phyloP scores from a whole-genome alignment of 2,797 vertebrate species.

The Delichon dasypus region DNA sequence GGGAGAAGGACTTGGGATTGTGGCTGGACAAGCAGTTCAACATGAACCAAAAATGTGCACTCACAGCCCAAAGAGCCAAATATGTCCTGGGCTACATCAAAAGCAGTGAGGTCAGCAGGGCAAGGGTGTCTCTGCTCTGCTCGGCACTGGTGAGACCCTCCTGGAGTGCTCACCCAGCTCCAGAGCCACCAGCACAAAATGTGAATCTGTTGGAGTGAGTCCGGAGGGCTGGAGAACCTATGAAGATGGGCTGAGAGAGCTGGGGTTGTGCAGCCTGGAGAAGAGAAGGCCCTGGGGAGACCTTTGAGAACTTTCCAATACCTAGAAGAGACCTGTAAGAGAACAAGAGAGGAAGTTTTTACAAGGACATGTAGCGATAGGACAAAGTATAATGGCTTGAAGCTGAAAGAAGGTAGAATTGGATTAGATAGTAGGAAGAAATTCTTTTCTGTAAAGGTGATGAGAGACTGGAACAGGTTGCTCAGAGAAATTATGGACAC shows the following conservation, averaged over 20 bases:
- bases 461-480: not conserved
- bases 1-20: not conserved
- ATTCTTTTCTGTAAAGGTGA: not conserved
- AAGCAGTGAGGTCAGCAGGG: not conserved
- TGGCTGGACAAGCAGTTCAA: not conserved
- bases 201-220: not conserved
- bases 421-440: not conserved
- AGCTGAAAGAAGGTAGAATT: not conserved
- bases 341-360: not conserved
- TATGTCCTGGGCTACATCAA: too few species aligned
- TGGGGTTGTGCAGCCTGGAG: not conserved
- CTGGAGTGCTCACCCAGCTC: not conserved
- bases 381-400: not conserved
- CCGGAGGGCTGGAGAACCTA: not conserved
- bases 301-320: not conserved
- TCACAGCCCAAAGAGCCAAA: not conserved
- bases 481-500: not conserved
- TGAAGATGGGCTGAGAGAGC: not conserved
- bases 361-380: not conserved
- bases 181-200: not conserved
- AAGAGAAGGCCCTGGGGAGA: not conserved
- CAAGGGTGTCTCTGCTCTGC: not conserved
- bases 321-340: not conserved
- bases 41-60: not conserved
- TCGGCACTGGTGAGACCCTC: not conserved